Conservation (phyloP, 2,797 vertebrate genomes). For the Pygocentrus nattereri region DNA sequence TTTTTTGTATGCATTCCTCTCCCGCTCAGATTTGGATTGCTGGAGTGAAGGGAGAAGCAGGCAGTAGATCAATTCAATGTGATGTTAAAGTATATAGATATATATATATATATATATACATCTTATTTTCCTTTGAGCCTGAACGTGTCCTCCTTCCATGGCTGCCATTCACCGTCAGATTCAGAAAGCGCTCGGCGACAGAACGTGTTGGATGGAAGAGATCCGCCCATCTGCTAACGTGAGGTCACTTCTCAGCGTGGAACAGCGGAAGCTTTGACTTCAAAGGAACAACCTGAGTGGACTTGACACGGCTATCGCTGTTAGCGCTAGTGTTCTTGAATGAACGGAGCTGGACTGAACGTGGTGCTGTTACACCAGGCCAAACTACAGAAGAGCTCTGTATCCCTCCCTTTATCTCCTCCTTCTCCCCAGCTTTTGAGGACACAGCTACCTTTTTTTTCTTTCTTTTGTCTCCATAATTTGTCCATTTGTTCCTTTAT, state of each 20-base stretch:
- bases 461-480: conserved; percentile 52
- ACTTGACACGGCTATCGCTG: too few species aligned
- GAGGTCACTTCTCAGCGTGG: too few species aligned
- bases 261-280: too few species aligned
- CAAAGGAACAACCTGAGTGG: too few species aligned
- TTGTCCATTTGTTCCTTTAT: conserved; percentile 59
- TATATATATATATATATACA: too few species aligned
- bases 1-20: conserved; percentile 7
- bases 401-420: background rate
- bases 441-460: conserved; percentile 57
- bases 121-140: background rate
- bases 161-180: too few species aligned
- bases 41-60: background rate
- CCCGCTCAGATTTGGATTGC: background rate
- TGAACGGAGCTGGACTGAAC: conserved; percentile 24
- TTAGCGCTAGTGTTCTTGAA: background rate
- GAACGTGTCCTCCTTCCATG: background rate
- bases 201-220: too few species aligned
- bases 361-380: conserved; percentile 54
- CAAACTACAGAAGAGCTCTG: conserved; percentile 42
- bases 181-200: too few species aligned
- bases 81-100: background rate
- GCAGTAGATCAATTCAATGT: background rate
- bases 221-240: too few species aligned
- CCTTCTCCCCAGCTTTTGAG: conserved; percentile 5